Base-by-base conservation (phyloP, 2,797 vertebrate species). In the Gila robusta region DNA sequence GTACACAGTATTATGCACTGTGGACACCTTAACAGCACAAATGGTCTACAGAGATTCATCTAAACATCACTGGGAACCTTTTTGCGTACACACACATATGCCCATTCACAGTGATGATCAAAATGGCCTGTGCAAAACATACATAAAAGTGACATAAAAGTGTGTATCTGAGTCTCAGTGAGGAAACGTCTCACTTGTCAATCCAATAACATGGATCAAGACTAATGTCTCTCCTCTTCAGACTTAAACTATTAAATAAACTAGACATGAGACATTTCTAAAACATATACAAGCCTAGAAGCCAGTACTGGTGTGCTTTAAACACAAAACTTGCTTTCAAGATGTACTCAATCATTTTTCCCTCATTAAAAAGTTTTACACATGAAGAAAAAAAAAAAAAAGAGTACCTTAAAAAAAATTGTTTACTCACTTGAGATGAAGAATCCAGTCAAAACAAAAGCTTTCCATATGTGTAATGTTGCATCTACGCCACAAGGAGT, bases 41-140 rank as follows among this genome's bases (percentile, higher is more conserved):
- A 80, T 39, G 28, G 7, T 35, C 41, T 23, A 62, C 39, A 19
- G 39, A 26, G 52, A 35, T 23, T 49, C 6, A 62, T 69, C 32
- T 79, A 72, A 72, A 37, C 35, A 79, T 49, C 52, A 72, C 44
- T 32, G 17, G 32, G 10, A 56, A 79, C 5, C 4, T 64, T 69
- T 67, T 69, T 9, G 26, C 62, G 6, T n/a, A 52, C 26, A 41
- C 6, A 41, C 14, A 26, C 56, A 54, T 7, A 54, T 7, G 72
- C 5, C 47, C 21, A 32, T 54, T 69, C 12, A 37, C 44, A 69
- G 14, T 21, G 11, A 35, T 41, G 14, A 83, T 83, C 19, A 39
- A 74, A 83, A 54, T 69, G 17, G 83, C n/a, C 16, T 41, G 73
- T 67, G 62, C 8, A 84, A 82, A 52, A 69, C 35, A 69, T 17